A percentile compares a stretch with the other conserved stretches of the same genome.
phyloP scores from a whole-genome alignment of 1,140 invertebrate species.

The Pristionchus pacificus region DNA sequence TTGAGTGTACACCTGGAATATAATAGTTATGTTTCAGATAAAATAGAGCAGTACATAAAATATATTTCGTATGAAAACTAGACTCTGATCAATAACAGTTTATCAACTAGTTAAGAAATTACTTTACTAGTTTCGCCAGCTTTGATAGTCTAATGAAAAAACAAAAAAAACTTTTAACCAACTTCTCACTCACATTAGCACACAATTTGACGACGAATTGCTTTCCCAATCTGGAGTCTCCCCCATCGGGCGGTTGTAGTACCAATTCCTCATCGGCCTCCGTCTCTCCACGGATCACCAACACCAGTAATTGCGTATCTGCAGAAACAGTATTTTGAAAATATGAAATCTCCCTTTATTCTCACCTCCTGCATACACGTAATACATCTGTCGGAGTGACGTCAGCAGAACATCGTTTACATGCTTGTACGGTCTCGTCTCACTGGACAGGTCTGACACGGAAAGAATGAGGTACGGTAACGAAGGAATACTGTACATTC shows the following conservation, averaged over 20 bases:
- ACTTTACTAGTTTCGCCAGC: neutral
- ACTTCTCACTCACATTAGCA: neutral
- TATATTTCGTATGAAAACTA: neutral
- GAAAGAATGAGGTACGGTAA: constrained; percentile 4
- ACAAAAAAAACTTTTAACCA: no score
- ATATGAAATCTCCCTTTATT: neutral
- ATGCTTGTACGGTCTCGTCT: constrained; percentile 16
- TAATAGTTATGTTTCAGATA: neutral
- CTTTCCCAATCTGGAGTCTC: no score
- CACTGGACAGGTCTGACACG: neutral
- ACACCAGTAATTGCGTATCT: constrained; percentile 1
- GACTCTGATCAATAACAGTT: neutral
- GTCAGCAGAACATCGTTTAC: neutral
- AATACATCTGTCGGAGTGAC: constrained; percentile 6
- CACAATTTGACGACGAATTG: neutral
- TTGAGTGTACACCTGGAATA: neutral
- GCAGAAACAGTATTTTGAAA: neutral
- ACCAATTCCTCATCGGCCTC: constrained; percentile 13
- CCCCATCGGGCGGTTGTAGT: constrained; percentile 6
- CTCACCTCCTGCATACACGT: constrained; percentile 5
- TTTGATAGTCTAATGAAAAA: constrained; percentile 6
- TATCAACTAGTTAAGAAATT: neutral
- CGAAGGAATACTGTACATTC: neutral
- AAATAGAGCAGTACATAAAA: neutral
- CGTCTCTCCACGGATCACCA: neutral